Conservation (phyloP, 2,797 vertebrate genomes). For the Propithecus perrieri region DNA sequence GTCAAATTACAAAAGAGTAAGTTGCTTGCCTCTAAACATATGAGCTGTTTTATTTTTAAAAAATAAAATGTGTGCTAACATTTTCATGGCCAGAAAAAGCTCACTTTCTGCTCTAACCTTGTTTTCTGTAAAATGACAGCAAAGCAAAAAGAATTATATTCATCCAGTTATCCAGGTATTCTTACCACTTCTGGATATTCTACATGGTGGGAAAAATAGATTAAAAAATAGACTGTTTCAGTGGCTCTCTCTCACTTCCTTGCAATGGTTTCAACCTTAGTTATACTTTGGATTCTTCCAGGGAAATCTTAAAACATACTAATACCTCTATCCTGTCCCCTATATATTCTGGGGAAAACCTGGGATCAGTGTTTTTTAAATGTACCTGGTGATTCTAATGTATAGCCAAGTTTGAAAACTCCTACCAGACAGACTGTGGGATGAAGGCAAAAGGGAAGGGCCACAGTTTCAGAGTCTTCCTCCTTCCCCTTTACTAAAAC, state of each 20-base stretch:
- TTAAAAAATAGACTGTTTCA: neutral
- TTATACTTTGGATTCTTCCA: neutral
- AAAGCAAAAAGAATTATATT: neutral
- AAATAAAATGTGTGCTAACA: neutral
- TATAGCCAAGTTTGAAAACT: neutral
- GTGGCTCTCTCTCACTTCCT: neutral
- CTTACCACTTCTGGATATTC: neutral
- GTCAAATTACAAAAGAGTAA: conserved; percentile 17
- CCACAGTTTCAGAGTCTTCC: rapidly evolving
- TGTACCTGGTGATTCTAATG: neutral
- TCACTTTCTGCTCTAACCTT: neutral
- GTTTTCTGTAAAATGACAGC: neutral
- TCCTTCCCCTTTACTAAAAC: neutral
- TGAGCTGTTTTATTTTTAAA: neutral
- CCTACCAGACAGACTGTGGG: neutral
- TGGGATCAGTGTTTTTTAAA: neutral
- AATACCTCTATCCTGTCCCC: neutral
- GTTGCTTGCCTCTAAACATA: neutral
- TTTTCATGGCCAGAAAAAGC: neutral
- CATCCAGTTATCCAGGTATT: neutral
- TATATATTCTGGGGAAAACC: neutral
- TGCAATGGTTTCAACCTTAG: neutral
- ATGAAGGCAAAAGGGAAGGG: neutral
- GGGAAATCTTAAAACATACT: neutral
- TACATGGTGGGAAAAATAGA: neutral